Evolutionary conservation across 2,888 invertebrate species (phyloP).

Genomic region (Ectemnius lituratus): DNA sequence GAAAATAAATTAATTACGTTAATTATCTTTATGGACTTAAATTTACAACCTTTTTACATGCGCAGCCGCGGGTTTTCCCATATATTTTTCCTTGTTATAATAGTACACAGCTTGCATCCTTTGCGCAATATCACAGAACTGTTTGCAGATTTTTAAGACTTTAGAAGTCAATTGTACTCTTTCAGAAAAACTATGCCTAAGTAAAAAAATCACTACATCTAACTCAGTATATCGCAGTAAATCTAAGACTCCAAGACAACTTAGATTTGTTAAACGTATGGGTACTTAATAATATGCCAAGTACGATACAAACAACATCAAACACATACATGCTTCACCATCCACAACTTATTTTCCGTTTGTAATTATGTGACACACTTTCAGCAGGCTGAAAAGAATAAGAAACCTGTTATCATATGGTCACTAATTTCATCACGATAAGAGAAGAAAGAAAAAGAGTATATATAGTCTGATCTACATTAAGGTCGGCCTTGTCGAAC

Average conservation of each 20-base stretch:
- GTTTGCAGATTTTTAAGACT: constrained; percentile 20
- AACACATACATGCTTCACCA: too few relatives aligned
- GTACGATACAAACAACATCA: too few relatives aligned
- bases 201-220: background rate
- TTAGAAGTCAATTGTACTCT: constrained; percentile 21
- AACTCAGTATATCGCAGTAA: too few relatives aligned
- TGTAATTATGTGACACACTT: too few relatives aligned
- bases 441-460: constrained; percentile 31
- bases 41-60: too few relatives aligned
- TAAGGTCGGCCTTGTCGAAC: constrained; percentile 52
- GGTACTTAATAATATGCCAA: too few relatives aligned
- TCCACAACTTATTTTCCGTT: too few relatives aligned
- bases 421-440: constrained; percentile 8
- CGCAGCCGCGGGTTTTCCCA: too few relatives aligned
- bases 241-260: too few relatives aligned
- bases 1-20: constrained; percentile 14
- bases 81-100: constrained; percentile 14
- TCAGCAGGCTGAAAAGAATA: background rate
- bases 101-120: constrained; percentile 27
- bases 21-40: too few relatives aligned
- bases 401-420: background rate
- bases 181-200: constrained; percentile 20
- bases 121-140: constrained; percentile 52
- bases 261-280: too few relatives aligned
- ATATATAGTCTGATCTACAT: constrained; percentile 41